Base-by-base conservation (phyloP, 2,113 vertebrate genomes). In the Tamias sibiricus region DNA sequence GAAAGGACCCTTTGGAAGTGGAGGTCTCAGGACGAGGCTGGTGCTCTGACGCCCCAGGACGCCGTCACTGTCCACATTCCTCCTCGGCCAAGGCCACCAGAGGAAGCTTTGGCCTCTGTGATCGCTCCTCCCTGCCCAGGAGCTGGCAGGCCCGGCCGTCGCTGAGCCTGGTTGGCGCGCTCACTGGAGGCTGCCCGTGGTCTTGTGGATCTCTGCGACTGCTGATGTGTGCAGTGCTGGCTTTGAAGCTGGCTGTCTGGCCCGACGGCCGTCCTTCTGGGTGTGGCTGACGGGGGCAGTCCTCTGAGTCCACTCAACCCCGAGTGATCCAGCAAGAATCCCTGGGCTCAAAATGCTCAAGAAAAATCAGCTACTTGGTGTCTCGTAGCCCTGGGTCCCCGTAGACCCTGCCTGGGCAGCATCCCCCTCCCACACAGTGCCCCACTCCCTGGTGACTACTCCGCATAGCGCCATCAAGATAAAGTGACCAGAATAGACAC, bases 141-240 rank as follows among this genome's bases (percentile, higher is more conserved):
- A 64, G 5, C 10, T n/a, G 19, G 32, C 42, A 37, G 47, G n/a
- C 47, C 8, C 4, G 26, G 16, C 49, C 42, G 19, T 66, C 20
- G 5, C 7, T 8, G 16, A 40, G 19, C 6, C 44, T 5, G n/a
- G 32, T 30, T 6, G n/a, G 0, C 62, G 32, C 7, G 3, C 49
- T 47, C 5, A 2, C 69, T 84, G n/a, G 5, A 2, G 4, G 14
- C 71, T 49, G 59, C 28, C 30, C 16, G 20, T 79, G 54, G 17
- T 57, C 40, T 81, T 54, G 13, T 26, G 54, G n/a, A 32, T 16
- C 42, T 52, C 16, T 35, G 22, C 52, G 17, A 16, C 44, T 54
- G 26, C 32, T 47, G 19, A 68, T 19, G 16, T 62, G 32, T 69
- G 20, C 44, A 24, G 22, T 26, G 30, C 6, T 26, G n/a, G 20